Evolutionary conservation across 2,888 invertebrate species (phyloP), one percentile per base, ranked within the genome.

Genomic region (Ectropis crepuscularia): DNA sequence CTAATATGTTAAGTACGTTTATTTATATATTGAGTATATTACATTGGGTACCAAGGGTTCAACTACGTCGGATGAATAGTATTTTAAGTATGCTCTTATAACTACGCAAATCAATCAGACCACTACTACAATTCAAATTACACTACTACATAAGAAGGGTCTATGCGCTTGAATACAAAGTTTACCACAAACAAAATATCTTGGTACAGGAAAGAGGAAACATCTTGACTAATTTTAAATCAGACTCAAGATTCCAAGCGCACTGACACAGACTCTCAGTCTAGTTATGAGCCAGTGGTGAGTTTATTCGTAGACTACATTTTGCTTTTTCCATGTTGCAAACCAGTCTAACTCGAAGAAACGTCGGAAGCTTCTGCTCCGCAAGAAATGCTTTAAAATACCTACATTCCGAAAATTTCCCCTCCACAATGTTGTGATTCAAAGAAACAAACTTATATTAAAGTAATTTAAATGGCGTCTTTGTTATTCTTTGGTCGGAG

Each of bases 341-440:
- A 74, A 76, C 80, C 80, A n/a, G 86, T 83, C 81, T 82, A 84
- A 85, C 83, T 86, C 80, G 76, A 71, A 74, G 78, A 80, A 78
- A 82, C 80, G 85, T 85, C 82, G 85, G 87, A 86, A 86, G 84
- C 85, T 82, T 81, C 83, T 84, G 80, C 83, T 86, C 83, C 79
- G 76, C 81, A 81, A 86, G 86, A 87, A 89, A 88, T 86, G 83
- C 82, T 88, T 86, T 86, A 85, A 84, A 87, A 83, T 83, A 82
- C 85, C 90, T 92, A 82, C 85, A 91, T 92, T 89, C 89, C 88
- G 76, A 88, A 89, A 87, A 88, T 89, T 85, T 84, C 84, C 86
- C 82, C 80, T 81, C 82, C 81, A 81, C 82, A 81, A 81, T 84
- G 80, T 86, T 79, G 83, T 83, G 80, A 87, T 86, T 87, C 85